Evolutionary conservation across 2,888 invertebrate species (phyloP).

Genomic region (Taphrorychus bicolor): DNA sequence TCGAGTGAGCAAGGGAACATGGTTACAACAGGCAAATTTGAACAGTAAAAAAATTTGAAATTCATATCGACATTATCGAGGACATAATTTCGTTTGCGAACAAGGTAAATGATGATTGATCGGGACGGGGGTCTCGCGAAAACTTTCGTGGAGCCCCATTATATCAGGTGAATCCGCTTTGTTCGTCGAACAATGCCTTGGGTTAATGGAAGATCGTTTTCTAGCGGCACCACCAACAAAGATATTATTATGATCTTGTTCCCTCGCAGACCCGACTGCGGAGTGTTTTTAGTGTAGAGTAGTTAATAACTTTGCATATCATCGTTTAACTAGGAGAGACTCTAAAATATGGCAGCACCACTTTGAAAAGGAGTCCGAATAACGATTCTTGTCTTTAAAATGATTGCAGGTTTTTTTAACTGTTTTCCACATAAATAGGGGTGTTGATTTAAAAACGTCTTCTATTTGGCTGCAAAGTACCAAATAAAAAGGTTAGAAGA

Average conservation of each 20-base stretch:
- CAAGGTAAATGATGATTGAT: constrained; percentile 7
- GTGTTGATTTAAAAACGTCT: too few species aligned
- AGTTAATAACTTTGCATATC: constrained; percentile 27
- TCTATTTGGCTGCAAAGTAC: background rate
- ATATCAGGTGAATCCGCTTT: constrained; percentile 32
- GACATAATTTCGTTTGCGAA: constrained; percentile 3
- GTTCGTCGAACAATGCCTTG: constrained; percentile 31
- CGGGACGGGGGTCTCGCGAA: constrained; percentile 7
- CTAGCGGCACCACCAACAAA: constrained; percentile 31
- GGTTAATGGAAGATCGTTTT: constrained; percentile 38
- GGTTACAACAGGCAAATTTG: constrained; percentile 54
- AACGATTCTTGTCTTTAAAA: too few species aligned
- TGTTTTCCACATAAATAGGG: too few species aligned
- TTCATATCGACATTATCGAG: constrained; percentile 6
- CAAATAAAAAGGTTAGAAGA: background rate
- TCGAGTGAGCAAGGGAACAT: too few species aligned
- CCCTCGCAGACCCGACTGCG: constrained; percentile 21
- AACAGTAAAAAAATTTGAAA: constrained; percentile 14
- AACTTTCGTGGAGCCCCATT: constrained; percentile 19
- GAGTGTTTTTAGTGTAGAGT: constrained; percentile 34
- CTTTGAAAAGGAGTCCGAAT: too few species aligned
- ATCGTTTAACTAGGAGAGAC: constrained; percentile 15
- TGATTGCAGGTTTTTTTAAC: too few species aligned
- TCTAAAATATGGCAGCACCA: background rate
- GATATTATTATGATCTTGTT: constrained; percentile 36